These are phyloP conservation scores for Elymnias hypermnestra DNA, from an alignment of 1,140 invertebrate genomes.

Conservation along the genomic window DNA sequence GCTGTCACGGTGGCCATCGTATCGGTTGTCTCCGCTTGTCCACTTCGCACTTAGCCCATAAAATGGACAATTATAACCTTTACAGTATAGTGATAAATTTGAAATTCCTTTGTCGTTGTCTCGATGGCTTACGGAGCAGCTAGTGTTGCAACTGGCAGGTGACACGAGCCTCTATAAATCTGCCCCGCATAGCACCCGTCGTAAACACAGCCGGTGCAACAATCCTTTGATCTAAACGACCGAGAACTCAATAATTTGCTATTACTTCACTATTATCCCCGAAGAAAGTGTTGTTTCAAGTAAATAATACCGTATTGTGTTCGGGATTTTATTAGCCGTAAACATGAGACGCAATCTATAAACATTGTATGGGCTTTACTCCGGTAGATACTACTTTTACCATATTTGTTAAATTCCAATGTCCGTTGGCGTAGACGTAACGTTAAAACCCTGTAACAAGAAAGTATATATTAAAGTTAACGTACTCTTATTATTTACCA, in stretches of 20 bases:
- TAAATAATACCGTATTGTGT: constrained; percentile 9
- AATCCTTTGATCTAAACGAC: constrained; percentile 52
- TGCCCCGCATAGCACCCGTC: constrained; percentile 41
- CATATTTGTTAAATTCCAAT: too few species aligned
- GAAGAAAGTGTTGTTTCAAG: constrained; percentile 6
- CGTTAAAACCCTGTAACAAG: too few species aligned
- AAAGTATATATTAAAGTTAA: too few species aligned
- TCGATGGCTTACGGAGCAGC: constrained; percentile 39
- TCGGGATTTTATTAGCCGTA: constrained; percentile 2
- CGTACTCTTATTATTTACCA: too few species aligned
- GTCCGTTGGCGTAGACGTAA: too few species aligned
- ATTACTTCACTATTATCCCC: constrained; percentile 14
- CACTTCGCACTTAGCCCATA: constrained; percentile 35
- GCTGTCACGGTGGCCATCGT: constrained; percentile 64
- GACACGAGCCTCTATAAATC: constrained; percentile 66
- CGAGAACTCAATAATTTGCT: constrained; percentile 41
- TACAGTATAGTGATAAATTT: constrained; percentile 24
- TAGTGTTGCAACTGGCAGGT: constrained; percentile 66
- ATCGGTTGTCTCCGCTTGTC: constrained; percentile 55
- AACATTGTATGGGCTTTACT: background rate
- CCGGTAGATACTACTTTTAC: background rate
- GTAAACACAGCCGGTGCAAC: constrained; percentile 52
- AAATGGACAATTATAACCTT: constrained; percentile 27
- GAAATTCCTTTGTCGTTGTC: constrained; percentile 25
- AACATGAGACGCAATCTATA: background rate